These are phyloP conservation scores for Antrozous pallidus DNA, from an alignment of 2,797 vertebrate species.

Conservation along the genomic window DNA sequence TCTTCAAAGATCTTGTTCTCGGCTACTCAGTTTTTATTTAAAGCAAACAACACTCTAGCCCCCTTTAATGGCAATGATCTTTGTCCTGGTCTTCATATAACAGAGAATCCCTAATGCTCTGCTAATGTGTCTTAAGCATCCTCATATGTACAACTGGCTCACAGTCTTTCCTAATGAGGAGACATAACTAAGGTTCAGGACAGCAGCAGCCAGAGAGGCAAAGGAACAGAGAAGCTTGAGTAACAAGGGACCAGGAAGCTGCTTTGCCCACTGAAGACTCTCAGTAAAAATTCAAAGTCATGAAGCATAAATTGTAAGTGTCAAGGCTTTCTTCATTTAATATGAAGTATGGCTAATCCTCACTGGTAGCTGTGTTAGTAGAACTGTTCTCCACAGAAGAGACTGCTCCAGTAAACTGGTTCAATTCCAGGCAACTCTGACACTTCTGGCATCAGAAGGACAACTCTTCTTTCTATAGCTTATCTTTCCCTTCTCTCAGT, in stretches of 20 bases:
- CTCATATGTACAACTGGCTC: neutral
- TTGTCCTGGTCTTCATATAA: neutral
- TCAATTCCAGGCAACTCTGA: neutral
- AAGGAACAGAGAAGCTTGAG: neutral
- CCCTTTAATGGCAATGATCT: neutral
- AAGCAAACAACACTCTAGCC: neutral
- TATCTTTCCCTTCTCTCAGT: neutral
- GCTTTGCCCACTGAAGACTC: neutral
- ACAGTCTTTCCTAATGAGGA: neutral
- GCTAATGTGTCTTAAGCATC: neutral
- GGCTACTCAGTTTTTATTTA: neutral
- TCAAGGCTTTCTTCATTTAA: neutral
- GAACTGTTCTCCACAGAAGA: neutral
- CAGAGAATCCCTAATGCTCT: neutral
- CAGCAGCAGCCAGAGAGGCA: neutral
- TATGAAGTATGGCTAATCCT: neutral
- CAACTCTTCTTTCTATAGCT: neutral
- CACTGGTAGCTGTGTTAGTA: neutral
- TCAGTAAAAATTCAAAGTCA: neutral
- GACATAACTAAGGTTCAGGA: neutral
- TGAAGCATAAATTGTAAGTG: neutral
- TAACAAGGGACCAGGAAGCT: neutral
- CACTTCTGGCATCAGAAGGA: neutral
- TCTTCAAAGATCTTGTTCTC: neutral
- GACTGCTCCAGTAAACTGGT: neutral